Evolutionary conservation across 1,140 invertebrate genomes (phyloP).

Genomic region (Capitella teleta): DNA sequence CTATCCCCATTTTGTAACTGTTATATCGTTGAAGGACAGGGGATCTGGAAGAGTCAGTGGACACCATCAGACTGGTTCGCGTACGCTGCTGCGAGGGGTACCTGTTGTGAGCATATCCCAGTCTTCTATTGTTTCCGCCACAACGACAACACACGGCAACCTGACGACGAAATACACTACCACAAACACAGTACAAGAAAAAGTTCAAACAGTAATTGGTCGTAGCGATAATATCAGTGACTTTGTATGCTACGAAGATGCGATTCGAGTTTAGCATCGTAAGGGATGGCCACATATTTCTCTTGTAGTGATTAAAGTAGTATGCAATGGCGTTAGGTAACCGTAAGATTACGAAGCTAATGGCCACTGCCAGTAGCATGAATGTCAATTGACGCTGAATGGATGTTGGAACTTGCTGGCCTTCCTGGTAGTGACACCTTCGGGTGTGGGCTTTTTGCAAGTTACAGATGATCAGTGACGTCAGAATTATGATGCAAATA

Average conservation of each 20-base stretch:
- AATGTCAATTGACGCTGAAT: constrained; percentile 4
- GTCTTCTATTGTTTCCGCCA: too few relatives aligned
- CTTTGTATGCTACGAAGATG: not conserved
- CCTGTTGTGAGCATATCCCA: too few relatives aligned
- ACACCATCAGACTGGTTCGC: too few relatives aligned
- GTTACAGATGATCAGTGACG: constrained; percentile 6
- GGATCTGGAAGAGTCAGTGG: too few relatives aligned
- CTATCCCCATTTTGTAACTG: too few relatives aligned
- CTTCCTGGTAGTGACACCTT: not conserved
- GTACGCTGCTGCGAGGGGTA: too few relatives aligned
- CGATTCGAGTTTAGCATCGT: not conserved
- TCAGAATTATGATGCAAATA: constrained; percentile 4
- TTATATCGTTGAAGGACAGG: too few relatives aligned
- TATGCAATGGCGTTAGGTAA: constrained; percentile 8
- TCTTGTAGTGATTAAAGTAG: constrained; percentile 4
- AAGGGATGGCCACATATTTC: not conserved
- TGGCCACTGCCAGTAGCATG: constrained; percentile 9
- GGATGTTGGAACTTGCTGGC: not conserved
- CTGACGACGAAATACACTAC: constrained; percentile 6
- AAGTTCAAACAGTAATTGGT: constrained; percentile 9
- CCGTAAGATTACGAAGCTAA: constrained; percentile 4
- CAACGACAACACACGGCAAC: too few relatives aligned
- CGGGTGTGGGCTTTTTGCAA: not conserved
- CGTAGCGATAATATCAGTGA: constrained; percentile 5
- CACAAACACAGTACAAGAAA: constrained; percentile 11